Conservation (phyloP, 2,113 vertebrate species). For the Eleginops maclovinus region DNA sequence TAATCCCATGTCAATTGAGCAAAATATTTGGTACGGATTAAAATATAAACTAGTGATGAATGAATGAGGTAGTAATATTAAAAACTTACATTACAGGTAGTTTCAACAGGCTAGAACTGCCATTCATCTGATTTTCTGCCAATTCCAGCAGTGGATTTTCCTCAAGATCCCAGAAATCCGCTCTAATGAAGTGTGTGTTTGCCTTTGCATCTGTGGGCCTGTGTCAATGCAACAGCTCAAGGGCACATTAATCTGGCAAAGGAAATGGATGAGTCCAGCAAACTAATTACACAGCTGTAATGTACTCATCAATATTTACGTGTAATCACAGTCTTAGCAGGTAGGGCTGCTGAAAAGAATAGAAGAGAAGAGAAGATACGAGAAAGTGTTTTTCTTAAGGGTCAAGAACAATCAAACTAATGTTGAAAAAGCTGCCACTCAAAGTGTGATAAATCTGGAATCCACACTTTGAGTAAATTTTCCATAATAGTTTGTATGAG, state of each 20-base stretch:
- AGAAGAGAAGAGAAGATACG: background rate
- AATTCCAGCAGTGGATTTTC: slow-evolving; percentile 29
- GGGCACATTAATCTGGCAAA: slow-evolving; percentile 42
- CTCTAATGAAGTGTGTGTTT: slow-evolving; percentile 33
- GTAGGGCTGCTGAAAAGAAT: slow-evolving; percentile 19
- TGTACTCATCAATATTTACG: slow-evolving; percentile 67
- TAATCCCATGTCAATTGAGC: too few relatives aligned
- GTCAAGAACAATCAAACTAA: background rate
- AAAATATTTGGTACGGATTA: too few relatives aligned
- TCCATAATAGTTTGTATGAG: background rate
- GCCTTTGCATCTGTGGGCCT: background rate
- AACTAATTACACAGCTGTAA: slow-evolving; percentile 65
- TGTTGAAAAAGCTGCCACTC: background rate
- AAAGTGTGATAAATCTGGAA: background rate
- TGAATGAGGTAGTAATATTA: background rate
- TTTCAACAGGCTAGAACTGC: background rate
- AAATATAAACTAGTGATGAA: too few relatives aligned
- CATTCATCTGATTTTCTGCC: slow-evolving; percentile 3
- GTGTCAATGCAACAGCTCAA: slow-evolving; percentile 33
- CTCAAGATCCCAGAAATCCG: slow-evolving; percentile 22
- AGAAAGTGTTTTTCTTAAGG: background rate
- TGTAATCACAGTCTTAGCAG: slow-evolving; percentile 56
- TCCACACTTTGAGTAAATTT: background rate
- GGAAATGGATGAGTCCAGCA: slow-evolving; percentile 50
- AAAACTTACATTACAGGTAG: background rate